Evolutionary conservation across 2,888 invertebrate species (phyloP).

Genomic region (Drosophila austrosaltans): DNA sequence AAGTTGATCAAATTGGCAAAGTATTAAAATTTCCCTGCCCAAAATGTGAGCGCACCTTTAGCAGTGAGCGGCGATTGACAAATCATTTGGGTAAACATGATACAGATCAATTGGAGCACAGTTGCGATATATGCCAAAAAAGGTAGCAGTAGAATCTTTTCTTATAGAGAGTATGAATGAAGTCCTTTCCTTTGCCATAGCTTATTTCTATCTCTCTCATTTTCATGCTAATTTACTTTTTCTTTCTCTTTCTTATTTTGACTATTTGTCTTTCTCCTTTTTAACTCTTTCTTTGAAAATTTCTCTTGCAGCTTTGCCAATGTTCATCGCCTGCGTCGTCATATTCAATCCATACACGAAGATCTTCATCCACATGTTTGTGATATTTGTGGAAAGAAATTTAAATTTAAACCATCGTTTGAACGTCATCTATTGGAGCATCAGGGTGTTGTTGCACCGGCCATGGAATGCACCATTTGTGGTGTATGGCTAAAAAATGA

Average conservation of each 20-base stretch:
- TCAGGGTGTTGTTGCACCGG: constrained; percentile 77
- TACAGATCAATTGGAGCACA: constrained; percentile 67
- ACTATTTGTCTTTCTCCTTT: not conserved
- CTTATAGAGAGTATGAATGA: too few relatives aligned
- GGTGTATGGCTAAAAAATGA: constrained; percentile 79
- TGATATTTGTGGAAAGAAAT: constrained; percentile 79
- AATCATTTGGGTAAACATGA: constrained; percentile 67
- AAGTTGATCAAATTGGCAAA: constrained; percentile 61
- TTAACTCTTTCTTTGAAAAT: not conserved
- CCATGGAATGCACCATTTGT: constrained; percentile 74
- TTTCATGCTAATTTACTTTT: not conserved
- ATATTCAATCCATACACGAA: constrained; percentile 77
- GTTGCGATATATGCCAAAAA: constrained; percentile 63
- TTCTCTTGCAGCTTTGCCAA: constrained; percentile 66
- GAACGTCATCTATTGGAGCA: constrained; percentile 75
- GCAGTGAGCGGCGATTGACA: constrained; percentile 61
- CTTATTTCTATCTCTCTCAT: not conserved
- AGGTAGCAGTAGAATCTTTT: constrained; percentile 31
- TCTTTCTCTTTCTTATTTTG: not conserved
- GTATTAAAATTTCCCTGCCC: constrained; percentile 63
- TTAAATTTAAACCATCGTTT: constrained; percentile 79
- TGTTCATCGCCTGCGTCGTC: constrained; percentile 69
- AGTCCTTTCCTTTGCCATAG: not conserved
- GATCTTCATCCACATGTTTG: constrained; percentile 74
- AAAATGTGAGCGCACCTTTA: constrained; percentile 68